These are phyloP conservation scores for Muscidifurax raptorellus DNA, from an alignment of 1,140 invertebrate genomes.

Conservation along the genomic window DNA sequence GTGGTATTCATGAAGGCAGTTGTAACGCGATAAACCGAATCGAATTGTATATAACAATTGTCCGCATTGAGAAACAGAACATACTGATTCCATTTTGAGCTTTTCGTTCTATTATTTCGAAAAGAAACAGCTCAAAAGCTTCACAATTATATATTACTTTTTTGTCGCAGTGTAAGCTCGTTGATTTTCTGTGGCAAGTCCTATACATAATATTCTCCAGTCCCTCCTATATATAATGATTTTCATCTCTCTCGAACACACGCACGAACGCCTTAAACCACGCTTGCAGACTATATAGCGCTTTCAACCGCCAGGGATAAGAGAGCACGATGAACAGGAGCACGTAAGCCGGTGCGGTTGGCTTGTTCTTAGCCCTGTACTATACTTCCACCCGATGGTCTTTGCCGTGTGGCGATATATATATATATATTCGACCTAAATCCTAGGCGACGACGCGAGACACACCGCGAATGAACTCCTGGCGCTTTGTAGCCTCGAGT, in stretches of 20 bases:
- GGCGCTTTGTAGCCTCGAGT: not conserved
- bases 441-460: slow-evolving; percentile 1
- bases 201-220: not conserved
- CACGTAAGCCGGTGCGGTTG: not conserved
- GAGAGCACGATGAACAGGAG: not conserved
- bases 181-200: not conserved
- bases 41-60: not conserved
- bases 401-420: not conserved
- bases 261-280: not conserved
- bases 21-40: not conserved
- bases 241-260: not conserved
- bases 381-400: not conserved
- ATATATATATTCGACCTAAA: slow-evolving; percentile 5
- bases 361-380: not conserved
- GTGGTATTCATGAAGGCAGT: not conserved
- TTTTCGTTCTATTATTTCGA: too few species aligned
- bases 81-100: too few species aligned
- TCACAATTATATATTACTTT: not conserved
- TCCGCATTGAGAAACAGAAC: too few species aligned
- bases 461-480: slow-evolving; percentile 9
- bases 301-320: not conserved
- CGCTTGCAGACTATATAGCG: not conserved
- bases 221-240: too few species aligned
- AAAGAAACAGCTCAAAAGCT: not conserved
- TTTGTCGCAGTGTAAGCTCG: not conserved